Conservation (phyloP, 2,113 vertebrate genomes). For the Micronycteris hirsuta region DNA sequence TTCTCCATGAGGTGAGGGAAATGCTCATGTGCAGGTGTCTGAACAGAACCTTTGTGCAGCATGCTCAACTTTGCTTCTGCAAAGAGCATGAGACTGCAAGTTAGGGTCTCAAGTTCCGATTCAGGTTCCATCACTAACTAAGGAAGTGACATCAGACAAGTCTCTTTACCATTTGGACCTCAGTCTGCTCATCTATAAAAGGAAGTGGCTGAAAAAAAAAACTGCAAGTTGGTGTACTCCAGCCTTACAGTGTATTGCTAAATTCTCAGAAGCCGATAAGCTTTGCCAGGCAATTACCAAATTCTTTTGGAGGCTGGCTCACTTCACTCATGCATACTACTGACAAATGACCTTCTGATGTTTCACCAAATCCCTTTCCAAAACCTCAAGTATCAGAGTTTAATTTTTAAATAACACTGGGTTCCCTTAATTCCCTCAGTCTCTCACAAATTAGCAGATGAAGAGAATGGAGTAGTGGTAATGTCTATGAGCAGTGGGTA, state of each 20-base stretch:
- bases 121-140: background rate
- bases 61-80: background rate
- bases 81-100: background rate
- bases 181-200: background rate
- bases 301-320: background rate
- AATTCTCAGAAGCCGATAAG: background rate
- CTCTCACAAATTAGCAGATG: slow-evolving; percentile 65
- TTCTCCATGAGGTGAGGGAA: background rate
- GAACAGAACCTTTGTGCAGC: background rate
- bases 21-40: background rate
- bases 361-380: slow-evolving; percentile 19
- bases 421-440: slow-evolving; percentile 33
- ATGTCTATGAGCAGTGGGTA: slow-evolving; percentile 65
- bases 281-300: slow-evolving; percentile 25
- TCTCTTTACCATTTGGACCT: background rate
- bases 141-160: background rate
- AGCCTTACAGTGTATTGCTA: background rate
- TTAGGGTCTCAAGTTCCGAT: background rate
- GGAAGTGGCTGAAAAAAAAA: background rate
- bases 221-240: background rate
- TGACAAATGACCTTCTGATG: slow-evolving; percentile 15
- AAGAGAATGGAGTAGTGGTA: slow-evolving; percentile 53
- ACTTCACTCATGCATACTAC: background rate
- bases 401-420: slow-evolving; percentile 72
- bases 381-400: slow-evolving; percentile 37